Evolutionary conservation across 2,888 invertebrate species (phyloP), one percentile per base, ranked within the genome.

Genomic region (Cephus runcator): DNA sequence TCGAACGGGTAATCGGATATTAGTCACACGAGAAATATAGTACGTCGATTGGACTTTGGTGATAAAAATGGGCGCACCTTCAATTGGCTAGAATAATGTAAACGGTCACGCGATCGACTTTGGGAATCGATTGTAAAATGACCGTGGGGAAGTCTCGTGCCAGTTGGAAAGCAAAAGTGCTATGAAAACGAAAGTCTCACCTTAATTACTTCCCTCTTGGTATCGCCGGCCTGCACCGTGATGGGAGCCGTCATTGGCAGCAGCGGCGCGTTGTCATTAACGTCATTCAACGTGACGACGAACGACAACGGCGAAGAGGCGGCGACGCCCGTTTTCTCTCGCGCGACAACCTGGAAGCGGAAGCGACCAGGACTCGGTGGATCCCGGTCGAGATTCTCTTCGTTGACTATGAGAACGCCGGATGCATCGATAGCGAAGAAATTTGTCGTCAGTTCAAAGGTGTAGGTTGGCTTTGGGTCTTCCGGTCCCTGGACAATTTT

Each of bases 261-360:
- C 79, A 95, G 93, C 0, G 98, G 98, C 0, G 97, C 94, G 90
- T 98, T 98, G 89, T 98, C 98, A 88, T 98, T 98, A 75, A 96
- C 95, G 90, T 98, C 97, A 80, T 95, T 93, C 79, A 97, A 91
- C 73, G 94, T 93, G 0, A 98, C 97, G 0, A 95, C 94, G 69
- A 98, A 90, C 0, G 96, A 96, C 31, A 96, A 92, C 0, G 98
- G 98, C 9, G 97, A 95, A 81, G 97, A 97, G 2, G 97, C 97
- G 0, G 96, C 96, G 35, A 93, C 93, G 0, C 96, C 96, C 75
- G 93, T 94, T 76, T 94, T 95, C 92, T 98, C 97, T 4, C 97
- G 93, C 0, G 97, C 97, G 9, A 97, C 97, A 75, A 97, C 95
- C 93, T 98, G 98, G 90, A 98, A 97, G 86, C 96, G 95, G 88